These are phyloP conservation scores for Omphaloscelis lunosa DNA, from an alignment of 2,888 invertebrate species.

Conservation along the genomic window DNA sequence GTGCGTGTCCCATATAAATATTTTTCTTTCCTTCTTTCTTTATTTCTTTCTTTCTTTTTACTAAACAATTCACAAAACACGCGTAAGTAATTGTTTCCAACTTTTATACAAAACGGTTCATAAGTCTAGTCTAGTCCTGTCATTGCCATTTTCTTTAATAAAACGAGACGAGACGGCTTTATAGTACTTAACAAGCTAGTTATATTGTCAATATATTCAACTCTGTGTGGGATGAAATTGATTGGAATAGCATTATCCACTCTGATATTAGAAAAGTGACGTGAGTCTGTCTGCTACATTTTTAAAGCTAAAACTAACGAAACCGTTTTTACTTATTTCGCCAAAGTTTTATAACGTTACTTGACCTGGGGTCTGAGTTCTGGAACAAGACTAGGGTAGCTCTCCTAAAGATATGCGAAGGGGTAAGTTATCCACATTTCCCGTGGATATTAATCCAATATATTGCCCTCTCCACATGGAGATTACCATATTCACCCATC, in stretches of 20 bases:
- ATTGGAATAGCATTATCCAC: slow-evolving; percentile 14
- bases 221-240: slow-evolving; percentile 12
- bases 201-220: slow-evolving; percentile 1
- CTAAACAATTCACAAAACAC: too few relatives aligned
- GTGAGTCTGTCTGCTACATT: background rate
- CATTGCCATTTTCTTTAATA: slow-evolving; percentile 16
- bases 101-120: background rate
- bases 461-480: too few relatives aligned
- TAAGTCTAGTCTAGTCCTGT: background rate
- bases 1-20: too few relatives aligned
- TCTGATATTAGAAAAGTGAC: background rate
- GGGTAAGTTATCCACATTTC: too few relatives aligned
- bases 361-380: background rate
- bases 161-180: background rate
- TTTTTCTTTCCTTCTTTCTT: too few relatives aligned
- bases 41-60: too few relatives aligned
- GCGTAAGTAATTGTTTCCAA: background rate
- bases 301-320: background rate
- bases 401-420: too few relatives aligned
- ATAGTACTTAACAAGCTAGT: slow-evolving; percentile 6
- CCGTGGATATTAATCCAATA: too few relatives aligned
- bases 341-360: background rate
- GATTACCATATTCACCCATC: too few relatives aligned
- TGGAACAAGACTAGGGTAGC: too few relatives aligned
- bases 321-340: background rate